Evolutionary conservation across 2,797 vertebrate species (phyloP).

Genomic region (Ambastaia sidthimunki): DNA sequence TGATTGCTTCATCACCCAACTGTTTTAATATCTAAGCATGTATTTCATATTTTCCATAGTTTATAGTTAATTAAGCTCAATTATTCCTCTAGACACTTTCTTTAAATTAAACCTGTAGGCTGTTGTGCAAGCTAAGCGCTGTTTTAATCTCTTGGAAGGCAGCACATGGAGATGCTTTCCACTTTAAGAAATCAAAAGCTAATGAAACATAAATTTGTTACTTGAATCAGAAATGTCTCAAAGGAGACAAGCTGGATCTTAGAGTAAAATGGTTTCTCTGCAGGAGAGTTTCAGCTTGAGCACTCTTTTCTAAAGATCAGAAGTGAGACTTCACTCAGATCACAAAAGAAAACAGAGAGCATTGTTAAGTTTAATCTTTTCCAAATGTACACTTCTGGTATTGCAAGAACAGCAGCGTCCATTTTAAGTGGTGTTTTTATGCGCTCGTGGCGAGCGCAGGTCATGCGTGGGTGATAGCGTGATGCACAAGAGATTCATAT

Average conservation of each 20-base stretch:
- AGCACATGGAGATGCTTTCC: not conserved
- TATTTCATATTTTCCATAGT: not conserved
- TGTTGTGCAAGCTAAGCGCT: not conserved
- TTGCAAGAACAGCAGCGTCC: slow-evolving; percentile 25
- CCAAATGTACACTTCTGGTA: slow-evolving; percentile 25
- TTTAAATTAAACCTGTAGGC: slow-evolving; percentile 10
- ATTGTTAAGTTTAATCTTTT: slow-evolving; percentile 35
- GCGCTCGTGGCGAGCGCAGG: slow-evolving; percentile 9
- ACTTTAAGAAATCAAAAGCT: slow-evolving; percentile 29
- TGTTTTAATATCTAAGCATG: not conserved
- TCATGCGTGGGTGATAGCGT: slow-evolving; percentile 45
- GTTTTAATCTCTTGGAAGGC: slow-evolving; percentile 18
- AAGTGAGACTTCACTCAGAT: slow-evolving; percentile 33
- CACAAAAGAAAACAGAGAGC: slow-evolving; percentile 17
- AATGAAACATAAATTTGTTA: slow-evolving; percentile 23
- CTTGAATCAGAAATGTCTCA: slow-evolving; percentile 22
- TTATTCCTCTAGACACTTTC: not conserved
- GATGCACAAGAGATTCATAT: slow-evolving; percentile 34
- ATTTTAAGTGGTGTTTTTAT: slow-evolving; percentile 28
- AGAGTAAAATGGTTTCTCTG: slow-evolving; percentile 26
- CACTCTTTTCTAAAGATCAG: slow-evolving; percentile 27
- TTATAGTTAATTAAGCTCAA: not conserved
- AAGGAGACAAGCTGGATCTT: slow-evolving; percentile 19
- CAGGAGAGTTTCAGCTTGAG: not conserved
- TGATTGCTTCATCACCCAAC: not conserved